Conservation (phyloP, 2,888 invertebrate species). For the Pachymerium ferrugineum region DNA sequence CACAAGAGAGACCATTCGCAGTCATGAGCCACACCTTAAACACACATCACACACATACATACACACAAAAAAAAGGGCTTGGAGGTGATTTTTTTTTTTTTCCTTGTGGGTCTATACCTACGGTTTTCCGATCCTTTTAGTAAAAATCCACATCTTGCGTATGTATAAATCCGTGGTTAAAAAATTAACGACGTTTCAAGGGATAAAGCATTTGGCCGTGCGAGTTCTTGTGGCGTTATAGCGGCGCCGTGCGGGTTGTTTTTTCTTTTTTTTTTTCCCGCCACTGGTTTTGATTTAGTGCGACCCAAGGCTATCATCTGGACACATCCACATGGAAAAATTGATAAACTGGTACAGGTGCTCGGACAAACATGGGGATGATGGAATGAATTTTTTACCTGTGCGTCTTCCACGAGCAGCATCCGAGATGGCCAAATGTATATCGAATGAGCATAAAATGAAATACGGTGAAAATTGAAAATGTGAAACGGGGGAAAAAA, state of each 20-base stretch:
- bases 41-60: not conserved
- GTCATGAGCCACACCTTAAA: slow-evolving; percentile 15
- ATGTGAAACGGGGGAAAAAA: not conserved
- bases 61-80: not conserved
- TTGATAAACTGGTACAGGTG: not conserved
- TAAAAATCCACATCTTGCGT: not conserved
- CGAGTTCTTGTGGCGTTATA: no score
- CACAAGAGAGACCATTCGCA: slow-evolving; percentile 21
- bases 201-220: no score
- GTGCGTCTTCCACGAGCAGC: no score
- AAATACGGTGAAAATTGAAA: not conserved
- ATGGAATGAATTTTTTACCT: slow-evolving; percentile 6
- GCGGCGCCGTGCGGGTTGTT: no score
- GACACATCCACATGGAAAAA: not conserved
- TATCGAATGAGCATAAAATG: no score
- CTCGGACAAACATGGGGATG: not conserved
- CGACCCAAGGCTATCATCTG: no score
- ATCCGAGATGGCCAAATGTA: not conserved
- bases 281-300: no score
- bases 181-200: no score
- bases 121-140: not conserved
- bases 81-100: no score
- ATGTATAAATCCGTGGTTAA: not conserved
- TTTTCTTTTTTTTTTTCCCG: no score
- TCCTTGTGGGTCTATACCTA: not conserved